Base-by-base conservation (phyloP, 1,140 invertebrate species). In the Papilio xuthus region DNA sequence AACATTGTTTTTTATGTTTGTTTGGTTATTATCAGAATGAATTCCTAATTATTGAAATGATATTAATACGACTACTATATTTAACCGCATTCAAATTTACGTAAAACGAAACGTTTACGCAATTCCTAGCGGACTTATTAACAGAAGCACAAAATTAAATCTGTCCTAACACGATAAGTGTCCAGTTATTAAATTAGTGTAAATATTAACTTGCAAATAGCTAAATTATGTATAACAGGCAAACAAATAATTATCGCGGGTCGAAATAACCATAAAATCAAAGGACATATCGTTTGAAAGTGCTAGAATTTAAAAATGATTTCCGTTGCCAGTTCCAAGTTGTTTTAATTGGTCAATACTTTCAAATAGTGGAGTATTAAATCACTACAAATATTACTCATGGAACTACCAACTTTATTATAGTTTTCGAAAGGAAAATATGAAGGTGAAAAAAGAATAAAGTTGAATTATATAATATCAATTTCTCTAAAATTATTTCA, bases 141-240 rank as follows among this genome's bases (percentile, higher is more conserved):
- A 28, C 26, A 28, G 23, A 67, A 28, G 26, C 15, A 32, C 26
- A 32, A 67, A 67, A 67, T 67, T 67, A 67, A 67, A 67, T 67
- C 13, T 67, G 60, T 67, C 60, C 60, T 18, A 67, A 67, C 60
- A 67, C 26, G 60, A 32, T 67, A 67, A 67, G 26, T 67, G 60
- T 67, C 60, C 60, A 12, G 60, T 67, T 67, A 67, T 67, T 67
- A 67, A 67, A 67, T 67, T 67, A 67, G 60, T 67, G 60, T 67
- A 67, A 67, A 67, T 67, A 28, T 28, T 67, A 26, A 67, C 60
- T 67, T 67, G 26, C 26, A 67, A 67, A 67, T 67, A 12, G 26
- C 26, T 15, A 67, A 67, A 67, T 67, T 67, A 67, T 67, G 60
- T 67, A 28, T 28, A 67, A 13, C 13, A 32, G 60, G 4, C 12